Base-by-base conservation (phyloP, 2,888 invertebrate species). In the Lydus trimaculatus region DNA sequence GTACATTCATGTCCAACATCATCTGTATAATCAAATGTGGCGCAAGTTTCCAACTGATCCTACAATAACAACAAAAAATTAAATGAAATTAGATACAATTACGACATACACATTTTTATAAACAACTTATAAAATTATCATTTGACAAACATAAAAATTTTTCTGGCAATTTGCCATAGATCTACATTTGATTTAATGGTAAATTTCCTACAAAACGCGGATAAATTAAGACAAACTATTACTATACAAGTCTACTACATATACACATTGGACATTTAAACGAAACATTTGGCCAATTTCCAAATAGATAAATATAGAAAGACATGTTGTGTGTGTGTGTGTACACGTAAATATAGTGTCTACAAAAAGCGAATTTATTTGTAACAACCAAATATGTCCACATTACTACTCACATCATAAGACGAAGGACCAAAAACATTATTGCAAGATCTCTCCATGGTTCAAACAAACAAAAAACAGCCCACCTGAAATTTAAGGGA, bases 251-350 rank as follows among this genome's bases (percentile, higher is more conserved):
- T 28, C 23, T 28, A 25, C 23, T 23, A 13, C 25, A 23, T 2
- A 48, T 58, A 67, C 60, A 69, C 75, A 66, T 73, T 80, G 79
- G 79, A 79, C 69, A 66, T 72, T 71, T 69, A 70, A 69, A 72
- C 63, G 64, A 67, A 71, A 31, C 61, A 63, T 68, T 64, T 70
- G 70, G 74, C 70, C 52, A 6, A 23, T 58, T 63, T 63, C 78
- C 82, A 82, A 82, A 80, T 75, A 78, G 78, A 77, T 82, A 83
- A 81, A 79, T 80, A 77, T 82, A 82, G 80, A 75, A 73, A 72
- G 78, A 79, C 78, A 76, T 77, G 43, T 33, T 33, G 8, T 33
- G 33, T 8, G 33, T 33, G 33, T 33, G 11, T 33, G 33, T 33
- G 75, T 78, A 79, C 77, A 76, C 74, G 74, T 75, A 77, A 78